Base-by-base conservation (phyloP, 2,113 vertebrate species). In the Telmatochromis brichardi region DNA sequence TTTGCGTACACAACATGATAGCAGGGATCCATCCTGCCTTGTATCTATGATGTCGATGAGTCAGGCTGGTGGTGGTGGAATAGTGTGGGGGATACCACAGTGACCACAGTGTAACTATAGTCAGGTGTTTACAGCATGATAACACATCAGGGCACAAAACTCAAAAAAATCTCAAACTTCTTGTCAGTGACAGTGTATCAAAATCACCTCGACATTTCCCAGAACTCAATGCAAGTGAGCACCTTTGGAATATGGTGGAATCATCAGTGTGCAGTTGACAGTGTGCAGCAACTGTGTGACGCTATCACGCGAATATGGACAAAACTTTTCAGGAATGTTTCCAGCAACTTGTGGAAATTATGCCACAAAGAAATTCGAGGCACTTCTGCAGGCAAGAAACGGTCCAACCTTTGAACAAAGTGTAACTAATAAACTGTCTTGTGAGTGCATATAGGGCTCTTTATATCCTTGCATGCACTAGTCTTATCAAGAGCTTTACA, bases 121-220 rank as follows among this genome's bases (percentile, higher is more conserved):
- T 71, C n/a, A n/a, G n/a, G 12, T 14, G n/a, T 40, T 42, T 71
- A 14, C 12, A 71, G 35, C 12, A 42, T 21, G 35, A 23, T 71
- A 9, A 71, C n/a, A 14, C 3, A 71, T 23, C 3, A 71, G 0
- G 35, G n/a, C n/a, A 23, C n/a, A 15, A 71, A 71, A 42, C n/a
- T 71, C 3, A 42, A 26, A 71, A 17, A 9, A 23, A 42, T 21
- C 11, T 40, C 37, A 45, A 73, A 23, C n/a, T 73, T 23, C 2
- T 3, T 73, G 54, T 3, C 2, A 71, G 4, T 42, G 37, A 21
- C 35, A 42, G 0, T 23, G 12, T 23, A 15, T 9, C 2, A 12
- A 42, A 42, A 42, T 42, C 35, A 14, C 7, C 7, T 71, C 3
- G 6, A 12, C 31, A 60, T 11, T 65, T 35, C 9, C 9, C 31